Conservation (phyloP, 2,888 invertebrate species). For the Eremobia ochroleuca region DNA sequence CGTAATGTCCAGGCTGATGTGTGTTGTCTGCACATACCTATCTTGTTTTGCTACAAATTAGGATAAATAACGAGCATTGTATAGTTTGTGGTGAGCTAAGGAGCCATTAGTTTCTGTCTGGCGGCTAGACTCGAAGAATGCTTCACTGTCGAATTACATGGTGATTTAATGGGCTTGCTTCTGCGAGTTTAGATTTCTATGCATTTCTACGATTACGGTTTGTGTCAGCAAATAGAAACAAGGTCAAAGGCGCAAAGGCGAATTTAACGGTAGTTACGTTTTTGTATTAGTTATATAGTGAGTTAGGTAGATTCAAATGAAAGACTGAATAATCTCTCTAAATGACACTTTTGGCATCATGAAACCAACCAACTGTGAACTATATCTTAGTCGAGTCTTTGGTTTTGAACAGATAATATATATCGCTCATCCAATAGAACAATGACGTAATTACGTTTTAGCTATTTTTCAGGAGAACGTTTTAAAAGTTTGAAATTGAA, state of each 20-base stretch:
- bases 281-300: neutral
- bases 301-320: neutral
- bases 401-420: neutral
- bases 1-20: constrained; percentile 5
- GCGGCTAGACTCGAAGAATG: constrained; percentile 1
- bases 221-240: too few relatives aligned
- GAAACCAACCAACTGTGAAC: neutral
- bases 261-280: neutral
- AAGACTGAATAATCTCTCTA: neutral
- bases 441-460: too few relatives aligned
- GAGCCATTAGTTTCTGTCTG: constrained; percentile 28
- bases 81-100: neutral
- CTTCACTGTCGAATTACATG: constrained; percentile 9
- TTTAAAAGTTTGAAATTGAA: too few relatives aligned
- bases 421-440: too few relatives aligned
- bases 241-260: neutral
- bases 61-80: constrained; percentile 24
- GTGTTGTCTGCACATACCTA: constrained; percentile 11
- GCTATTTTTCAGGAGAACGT: too few relatives aligned
- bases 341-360: neutral
- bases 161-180: constrained; percentile 16
- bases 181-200: neutral
- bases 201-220: neutral
- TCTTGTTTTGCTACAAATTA: constrained; percentile 25
- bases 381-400: neutral